phyloP scores from a whole-genome alignment of 2,888 invertebrate genomes.

The Stenolophus ochropezus region DNA sequence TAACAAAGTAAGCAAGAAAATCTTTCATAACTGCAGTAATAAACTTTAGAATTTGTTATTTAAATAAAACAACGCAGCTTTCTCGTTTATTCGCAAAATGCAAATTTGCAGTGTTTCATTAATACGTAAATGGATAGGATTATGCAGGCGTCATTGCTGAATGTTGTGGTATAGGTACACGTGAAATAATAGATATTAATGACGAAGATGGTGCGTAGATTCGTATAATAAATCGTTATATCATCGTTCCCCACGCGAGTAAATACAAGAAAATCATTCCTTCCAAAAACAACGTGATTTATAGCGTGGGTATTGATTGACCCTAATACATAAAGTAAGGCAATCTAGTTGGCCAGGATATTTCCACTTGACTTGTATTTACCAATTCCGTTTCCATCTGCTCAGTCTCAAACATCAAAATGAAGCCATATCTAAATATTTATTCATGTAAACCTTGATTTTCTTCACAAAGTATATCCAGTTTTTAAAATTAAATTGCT shows the following conservation, averaged over 20 bases:
- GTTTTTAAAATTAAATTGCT: not conserved
- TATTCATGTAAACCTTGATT: not conserved
- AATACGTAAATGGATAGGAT: not conserved
- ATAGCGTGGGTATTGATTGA: conserved; percentile 17
- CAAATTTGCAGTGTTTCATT: not conserved
- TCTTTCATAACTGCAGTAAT: not conserved
- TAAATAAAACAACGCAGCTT: not conserved
- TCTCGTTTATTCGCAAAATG: not conserved
- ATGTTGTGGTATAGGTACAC: not conserved
- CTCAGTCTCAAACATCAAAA: conserved; percentile 10
- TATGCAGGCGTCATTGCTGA: not conserved
- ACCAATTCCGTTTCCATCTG: conserved; percentile 24
- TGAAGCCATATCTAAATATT: not conserved
- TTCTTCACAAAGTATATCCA: not conserved
- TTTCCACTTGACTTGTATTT: conserved; percentile 24
- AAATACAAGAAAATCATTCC: conserved; percentile 17
- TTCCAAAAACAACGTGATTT: conserved; percentile 35
- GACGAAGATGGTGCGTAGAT: not conserved
- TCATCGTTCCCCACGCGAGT: not conserved
- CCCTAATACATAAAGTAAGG: conserved; percentile 42
- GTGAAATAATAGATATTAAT: conserved; percentile 7
- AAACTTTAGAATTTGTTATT: not conserved
- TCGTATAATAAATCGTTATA: conserved; percentile 13
- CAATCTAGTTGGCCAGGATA: conserved; percentile 17
- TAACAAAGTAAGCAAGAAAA: not conserved